These are phyloP conservation scores for Suricata suricatta DNA, from an alignment of 2,113 vertebrate species.

Conservation along the genomic window DNA sequence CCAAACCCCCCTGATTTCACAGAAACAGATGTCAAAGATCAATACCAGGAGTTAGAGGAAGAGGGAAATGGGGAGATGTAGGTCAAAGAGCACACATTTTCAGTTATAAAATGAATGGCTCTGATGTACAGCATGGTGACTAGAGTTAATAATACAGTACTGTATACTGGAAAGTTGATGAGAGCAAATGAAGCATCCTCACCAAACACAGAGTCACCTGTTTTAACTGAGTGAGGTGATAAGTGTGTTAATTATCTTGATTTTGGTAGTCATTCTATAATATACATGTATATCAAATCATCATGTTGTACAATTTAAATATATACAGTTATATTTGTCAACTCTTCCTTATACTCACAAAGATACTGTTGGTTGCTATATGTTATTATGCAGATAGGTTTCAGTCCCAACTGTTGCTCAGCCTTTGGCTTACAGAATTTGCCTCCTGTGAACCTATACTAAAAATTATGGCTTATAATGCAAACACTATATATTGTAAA, in stretches of 20 bases:
- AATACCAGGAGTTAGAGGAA: neutral
- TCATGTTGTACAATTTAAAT: neutral
- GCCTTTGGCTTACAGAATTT: neutral
- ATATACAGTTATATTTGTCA: neutral
- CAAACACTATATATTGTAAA: neutral
- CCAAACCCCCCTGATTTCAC: neutral
- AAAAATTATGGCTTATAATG: neutral
- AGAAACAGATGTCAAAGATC: neutral
- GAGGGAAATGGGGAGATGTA: neutral
- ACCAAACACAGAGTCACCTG: neutral
- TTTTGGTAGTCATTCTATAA: neutral
- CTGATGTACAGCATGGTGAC: neutral
- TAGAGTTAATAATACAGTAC: neutral
- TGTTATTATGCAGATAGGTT: neutral
- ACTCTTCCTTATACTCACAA: neutral
- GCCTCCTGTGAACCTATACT: neutral
- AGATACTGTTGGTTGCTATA: neutral
- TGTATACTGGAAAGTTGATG: neutral
- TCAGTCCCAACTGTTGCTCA: neutral
- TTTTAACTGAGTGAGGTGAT: neutral
- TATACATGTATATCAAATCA: neutral
- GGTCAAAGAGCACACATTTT: neutral
- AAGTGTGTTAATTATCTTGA: neutral
- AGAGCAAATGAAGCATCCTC: neutral
- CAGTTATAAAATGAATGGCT: neutral